These are phyloP conservation scores for Eristalis pertinax DNA, from an alignment of 2,888 invertebrate genomes.

Conservation along the genomic window DNA sequence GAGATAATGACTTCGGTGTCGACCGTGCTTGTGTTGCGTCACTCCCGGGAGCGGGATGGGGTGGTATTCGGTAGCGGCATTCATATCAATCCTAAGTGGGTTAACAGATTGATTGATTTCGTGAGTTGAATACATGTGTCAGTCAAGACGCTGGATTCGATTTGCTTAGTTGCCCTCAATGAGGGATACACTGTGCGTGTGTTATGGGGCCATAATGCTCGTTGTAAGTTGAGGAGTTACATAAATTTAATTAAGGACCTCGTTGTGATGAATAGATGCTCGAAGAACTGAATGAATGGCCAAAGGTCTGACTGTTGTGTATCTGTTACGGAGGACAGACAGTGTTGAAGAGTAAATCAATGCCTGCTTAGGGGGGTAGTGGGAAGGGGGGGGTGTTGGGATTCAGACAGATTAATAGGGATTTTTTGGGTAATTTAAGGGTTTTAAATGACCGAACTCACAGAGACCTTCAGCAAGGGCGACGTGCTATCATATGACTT, in stretches of 20 bases:
- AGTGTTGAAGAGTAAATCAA: background rate
- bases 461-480: no score
- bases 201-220: background rate
- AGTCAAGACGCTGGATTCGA: constrained; percentile 29
- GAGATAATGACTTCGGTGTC: constrained; percentile 60
- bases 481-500: no score
- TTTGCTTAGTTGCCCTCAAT: constrained; percentile 26
- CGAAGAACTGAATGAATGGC: background rate
- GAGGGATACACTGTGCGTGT: background rate
- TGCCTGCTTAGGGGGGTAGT: background rate
- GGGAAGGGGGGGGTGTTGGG: no score
- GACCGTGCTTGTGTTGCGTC: constrained; percentile 23
- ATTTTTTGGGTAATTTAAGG: no score
- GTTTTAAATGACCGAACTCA: no score
- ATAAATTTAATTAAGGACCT: background rate
- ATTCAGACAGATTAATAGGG: background rate
- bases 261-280: background rate
- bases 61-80: background rate
- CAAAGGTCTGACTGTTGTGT: background rate
- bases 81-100: constrained; percentile 30
- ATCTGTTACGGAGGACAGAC: background rate
- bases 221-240: background rate
- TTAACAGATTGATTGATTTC: constrained; percentile 67
- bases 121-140: constrained; percentile 59
- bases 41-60: background rate